Percentiles rank a stretch among this genome's conserved stretches.
Evolutionary conservation across 2,888 invertebrate species (phyloP).

Genomic region (Lasioglossum calceatum): DNA sequence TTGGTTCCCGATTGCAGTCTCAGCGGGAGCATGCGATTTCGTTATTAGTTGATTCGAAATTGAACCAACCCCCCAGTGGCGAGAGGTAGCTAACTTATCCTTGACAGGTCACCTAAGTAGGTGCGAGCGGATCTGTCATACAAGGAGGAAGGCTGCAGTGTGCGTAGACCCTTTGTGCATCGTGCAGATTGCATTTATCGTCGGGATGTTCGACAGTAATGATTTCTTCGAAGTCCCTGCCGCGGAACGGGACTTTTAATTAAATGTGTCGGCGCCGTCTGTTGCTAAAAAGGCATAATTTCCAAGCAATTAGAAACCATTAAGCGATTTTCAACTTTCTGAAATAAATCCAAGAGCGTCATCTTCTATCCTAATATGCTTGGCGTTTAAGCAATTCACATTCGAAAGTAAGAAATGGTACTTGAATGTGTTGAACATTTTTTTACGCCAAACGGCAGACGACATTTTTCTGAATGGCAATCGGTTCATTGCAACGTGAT

Average conservation of each 20-base stretch:
- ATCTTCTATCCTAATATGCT: not conserved
- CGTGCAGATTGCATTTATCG: slow-evolving; percentile 3
- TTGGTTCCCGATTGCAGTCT: slow-evolving; percentile 7
- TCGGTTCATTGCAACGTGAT: too few species aligned
- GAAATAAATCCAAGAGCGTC: not conserved
- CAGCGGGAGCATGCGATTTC: slow-evolving; percentile 5
- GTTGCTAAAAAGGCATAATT: not conserved
- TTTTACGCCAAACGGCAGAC: not conserved
- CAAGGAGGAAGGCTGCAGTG: not conserved
- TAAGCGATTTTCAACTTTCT: not conserved
- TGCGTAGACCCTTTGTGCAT: not conserved
- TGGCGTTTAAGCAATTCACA: not conserved
- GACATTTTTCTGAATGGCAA: not conserved
- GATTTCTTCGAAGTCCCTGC: not conserved
- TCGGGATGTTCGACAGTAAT: slow-evolving; percentile 9
- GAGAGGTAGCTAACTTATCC: not conserved
- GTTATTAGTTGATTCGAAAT: slow-evolving; percentile 11
- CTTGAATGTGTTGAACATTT: not conserved
- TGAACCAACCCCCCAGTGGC: slow-evolving; percentile 7
- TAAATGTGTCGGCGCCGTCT: not conserved
- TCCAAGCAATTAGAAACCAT: not conserved
- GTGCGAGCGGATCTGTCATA: slow-evolving; percentile 2
- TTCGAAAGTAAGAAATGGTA: not conserved
- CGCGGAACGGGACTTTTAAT: not conserved
- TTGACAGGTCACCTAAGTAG: slow-evolving; percentile 5